These are phyloP conservation scores for Drosophila infuscata DNA, from an alignment of 2,888 invertebrate genomes.

Conservation along the genomic window DNA sequence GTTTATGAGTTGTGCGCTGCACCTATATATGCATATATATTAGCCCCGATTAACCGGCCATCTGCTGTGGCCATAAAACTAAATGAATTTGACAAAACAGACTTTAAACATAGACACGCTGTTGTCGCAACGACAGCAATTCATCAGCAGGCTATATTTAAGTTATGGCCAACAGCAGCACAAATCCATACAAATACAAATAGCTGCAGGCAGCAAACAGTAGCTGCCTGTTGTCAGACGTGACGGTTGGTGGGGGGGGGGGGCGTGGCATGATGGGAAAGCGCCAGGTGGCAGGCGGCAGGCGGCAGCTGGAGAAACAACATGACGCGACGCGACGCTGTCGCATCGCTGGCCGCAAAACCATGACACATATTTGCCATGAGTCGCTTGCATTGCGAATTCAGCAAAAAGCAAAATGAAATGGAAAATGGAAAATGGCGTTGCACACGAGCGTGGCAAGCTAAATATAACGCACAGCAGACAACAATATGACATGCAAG, in stretches of 20 bases:
- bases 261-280: constrained; percentile 6
- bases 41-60: constrained; percentile 60
- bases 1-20: constrained; percentile 60
- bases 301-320: constrained; percentile 33
- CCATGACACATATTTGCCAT: constrained; percentile 74
- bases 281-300: constrained; percentile 5
- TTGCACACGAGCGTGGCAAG: constrained; percentile 35
- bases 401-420: constrained; percentile 52
- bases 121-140: constrained; percentile 28
- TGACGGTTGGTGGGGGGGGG: constrained; percentile 5
- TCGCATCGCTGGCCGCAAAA: constrained; percentile 39
- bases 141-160: constrained; percentile 63
- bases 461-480: constrained; percentile 1
- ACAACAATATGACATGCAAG: constrained; percentile 24
- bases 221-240: constrained; percentile 13
- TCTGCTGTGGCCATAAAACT: constrained; percentile 63
- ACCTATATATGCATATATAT: constrained; percentile 41
- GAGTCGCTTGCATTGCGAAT: constrained; percentile 54
- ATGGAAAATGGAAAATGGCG: constrained; percentile 55
- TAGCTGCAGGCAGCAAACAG: constrained; percentile 9
- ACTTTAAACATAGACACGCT: constrained; percentile 36
- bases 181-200: not conserved
- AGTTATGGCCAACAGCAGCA: not conserved
- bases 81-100: constrained; percentile 52
- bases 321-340: constrained; percentile 27